Percentiles rank a stretch among this genome's conserved stretches.
phyloP scores from a whole-genome alignment of 2,797 vertebrate species.

The Catamblyrhynchus diadema region DNA sequence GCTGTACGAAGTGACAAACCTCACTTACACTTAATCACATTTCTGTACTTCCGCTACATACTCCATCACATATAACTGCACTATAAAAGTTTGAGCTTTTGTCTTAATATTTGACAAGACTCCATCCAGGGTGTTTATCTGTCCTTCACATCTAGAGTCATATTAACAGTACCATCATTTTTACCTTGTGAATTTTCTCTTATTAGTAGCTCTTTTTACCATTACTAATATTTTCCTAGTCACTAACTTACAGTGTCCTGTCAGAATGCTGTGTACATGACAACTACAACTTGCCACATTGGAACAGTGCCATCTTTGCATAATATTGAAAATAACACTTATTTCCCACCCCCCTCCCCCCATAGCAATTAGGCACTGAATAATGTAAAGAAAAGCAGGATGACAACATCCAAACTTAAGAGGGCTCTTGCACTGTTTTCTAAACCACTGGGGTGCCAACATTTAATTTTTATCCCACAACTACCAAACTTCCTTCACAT shows the following conservation, averaged over 20 bases:
- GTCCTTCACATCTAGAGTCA: neutral
- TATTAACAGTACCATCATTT: neutral
- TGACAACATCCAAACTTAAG: neutral
- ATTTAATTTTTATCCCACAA: neutral
- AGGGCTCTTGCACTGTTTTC: neutral
- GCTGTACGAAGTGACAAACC: neutral
- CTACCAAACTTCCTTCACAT: neutral
- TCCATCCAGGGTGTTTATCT: neutral
- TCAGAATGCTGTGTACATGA: neutral
- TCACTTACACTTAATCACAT: neutral
- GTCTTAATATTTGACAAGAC: neutral
- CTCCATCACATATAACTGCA: neutral
- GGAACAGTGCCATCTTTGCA: neutral
- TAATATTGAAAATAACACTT: neutral
- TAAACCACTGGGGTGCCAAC: neutral
- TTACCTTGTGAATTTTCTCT: neutral
- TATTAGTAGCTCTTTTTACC: neutral
- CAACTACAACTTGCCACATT: neutral
- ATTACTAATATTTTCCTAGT: neutral
- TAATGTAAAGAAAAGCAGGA: neutral
- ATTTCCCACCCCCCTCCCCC: rapidly evolving
- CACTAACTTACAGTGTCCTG: neutral
- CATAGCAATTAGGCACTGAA: neutral
- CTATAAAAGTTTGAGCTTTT: neutral
- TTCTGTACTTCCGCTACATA: neutral